Base-by-base conservation (phyloP, 2,888 invertebrate genomes). In the Stratiomys singularior region DNA sequence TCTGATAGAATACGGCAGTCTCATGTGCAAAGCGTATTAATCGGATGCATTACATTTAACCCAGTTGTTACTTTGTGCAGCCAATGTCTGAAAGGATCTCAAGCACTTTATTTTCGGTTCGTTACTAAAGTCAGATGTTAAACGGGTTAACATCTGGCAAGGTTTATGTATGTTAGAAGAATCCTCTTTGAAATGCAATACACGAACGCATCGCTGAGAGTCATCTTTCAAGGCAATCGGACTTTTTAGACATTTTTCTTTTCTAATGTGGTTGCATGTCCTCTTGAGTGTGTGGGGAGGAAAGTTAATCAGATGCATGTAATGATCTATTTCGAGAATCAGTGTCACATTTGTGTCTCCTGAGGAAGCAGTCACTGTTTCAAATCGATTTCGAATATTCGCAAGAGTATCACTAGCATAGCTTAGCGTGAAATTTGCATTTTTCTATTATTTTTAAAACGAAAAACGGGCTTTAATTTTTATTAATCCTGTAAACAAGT, bases 221-320 rank as follows among this genome's bases (percentile, higher is more conserved):
- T 67, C 46, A 67, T 74, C 37, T 74, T 74, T 74, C 74, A 74
- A 60, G 69, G 69, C 69, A 47, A 69, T 47, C n/a, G 69, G 25
- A 25, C 15, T 15, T 52, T 37, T 44, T 37, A 15, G 9, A 66
- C 30, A 18, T 37, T 37, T 66, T 66, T 27, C 13, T n/a, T n/a
- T n/a, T n/a, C n/a, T n/a, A n/a, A 18, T 9, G 9, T 9, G 37
- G 52, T 15, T 52, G 5, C 9, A 25, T 46, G 28, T 52, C 11
- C n/a, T 71, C 37, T 21, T 9, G 28, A 18, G 15, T 46, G 58
- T 56, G 58, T 60, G 44, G 23, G 44, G 21, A 3, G 58, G 44
- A 21, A 58, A 74, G 44, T 60, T 15, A 11, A 56, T 58, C 58
- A 21, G 30, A 27, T 60, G 58, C 30, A 25, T 15, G 23, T 18